phyloP scores from a whole-genome alignment of 2,888 invertebrate species.

The Drosophila cognata region DNA sequence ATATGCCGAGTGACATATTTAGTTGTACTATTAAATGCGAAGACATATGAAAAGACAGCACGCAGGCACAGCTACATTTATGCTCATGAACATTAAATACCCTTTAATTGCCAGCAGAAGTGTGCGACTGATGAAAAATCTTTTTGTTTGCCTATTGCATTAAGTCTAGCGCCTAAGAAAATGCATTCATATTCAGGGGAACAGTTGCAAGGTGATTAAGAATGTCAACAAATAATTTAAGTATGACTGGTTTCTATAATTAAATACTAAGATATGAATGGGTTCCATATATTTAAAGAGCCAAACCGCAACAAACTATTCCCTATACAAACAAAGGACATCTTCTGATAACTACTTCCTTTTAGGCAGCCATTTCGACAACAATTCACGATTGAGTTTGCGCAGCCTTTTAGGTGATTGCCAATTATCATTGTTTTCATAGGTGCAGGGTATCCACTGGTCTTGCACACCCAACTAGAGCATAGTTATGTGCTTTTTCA shows the following conservation, averaged over 20 bases:
- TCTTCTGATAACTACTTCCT: background rate
- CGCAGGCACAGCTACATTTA: background rate
- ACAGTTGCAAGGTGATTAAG: background rate
- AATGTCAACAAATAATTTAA: background rate
- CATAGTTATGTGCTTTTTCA: background rate
- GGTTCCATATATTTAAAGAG: background rate
- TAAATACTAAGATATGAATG: background rate
- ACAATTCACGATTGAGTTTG: background rate
- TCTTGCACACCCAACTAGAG: background rate
- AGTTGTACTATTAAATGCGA: conserved; percentile 46
- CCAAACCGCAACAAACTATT: too few relatives aligned
- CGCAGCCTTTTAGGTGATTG: too few relatives aligned
- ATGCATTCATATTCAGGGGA: background rate
- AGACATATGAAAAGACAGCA: conserved; percentile 12
- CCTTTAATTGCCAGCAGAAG: background rate
- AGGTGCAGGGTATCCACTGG: background rate
- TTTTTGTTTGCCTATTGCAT: background rate
- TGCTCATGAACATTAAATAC: background rate
- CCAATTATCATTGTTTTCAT: background rate
- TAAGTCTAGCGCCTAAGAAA: background rate
- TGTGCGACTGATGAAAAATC: background rate
- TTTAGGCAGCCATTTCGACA: background rate
- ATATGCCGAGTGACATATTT: conserved; percentile 43
- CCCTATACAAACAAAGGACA: background rate
- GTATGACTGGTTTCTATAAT: background rate